These are phyloP conservation scores for Dynastes maya DNA, from an alignment of 2,888 invertebrate species.

Conservation along the genomic window DNA sequence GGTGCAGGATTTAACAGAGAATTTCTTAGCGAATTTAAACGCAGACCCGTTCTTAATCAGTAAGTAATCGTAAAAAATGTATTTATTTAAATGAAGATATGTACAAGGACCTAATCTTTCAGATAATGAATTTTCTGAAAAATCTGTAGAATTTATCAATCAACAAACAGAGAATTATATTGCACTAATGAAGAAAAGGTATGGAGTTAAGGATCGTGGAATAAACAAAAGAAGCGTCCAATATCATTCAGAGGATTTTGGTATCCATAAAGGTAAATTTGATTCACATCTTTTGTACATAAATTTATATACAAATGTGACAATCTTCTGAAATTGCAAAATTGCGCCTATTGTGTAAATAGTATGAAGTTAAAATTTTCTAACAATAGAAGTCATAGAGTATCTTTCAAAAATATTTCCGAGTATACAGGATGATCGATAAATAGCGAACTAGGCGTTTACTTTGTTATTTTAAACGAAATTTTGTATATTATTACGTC, in stretches of 20 bases:
- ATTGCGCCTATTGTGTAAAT: too few species aligned
- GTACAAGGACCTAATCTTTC: too few species aligned
- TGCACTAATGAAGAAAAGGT: conserved; percentile 57
- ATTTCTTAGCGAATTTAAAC: conserved; percentile 59
- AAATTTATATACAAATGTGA: too few species aligned
- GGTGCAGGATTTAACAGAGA: conserved; percentile 53
- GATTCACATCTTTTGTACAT: too few species aligned
- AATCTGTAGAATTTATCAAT: conserved; percentile 63
- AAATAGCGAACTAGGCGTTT: too few species aligned
- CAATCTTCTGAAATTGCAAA: too few species aligned
- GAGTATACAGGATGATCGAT: too few species aligned
- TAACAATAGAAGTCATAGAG: too few species aligned
- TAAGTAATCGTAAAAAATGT: conserved; percentile 47
- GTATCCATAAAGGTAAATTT: background rate
- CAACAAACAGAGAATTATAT: conserved; percentile 63
- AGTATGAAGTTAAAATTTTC: too few species aligned
- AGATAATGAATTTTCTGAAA: conserved; percentile 58
- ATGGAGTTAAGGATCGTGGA: conserved; percentile 54
- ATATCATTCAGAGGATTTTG: background rate
- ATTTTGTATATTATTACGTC: too few species aligned
- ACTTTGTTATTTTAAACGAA: too few species aligned
- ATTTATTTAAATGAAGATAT: background rate
- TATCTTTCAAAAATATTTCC: too few species aligned
- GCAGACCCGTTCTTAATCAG: conserved; percentile 55
- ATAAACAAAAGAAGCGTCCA: conserved; percentile 22